phyloP scores from a whole-genome alignment of 2,888 invertebrate genomes.

The Deroplatys truncata region DNA sequence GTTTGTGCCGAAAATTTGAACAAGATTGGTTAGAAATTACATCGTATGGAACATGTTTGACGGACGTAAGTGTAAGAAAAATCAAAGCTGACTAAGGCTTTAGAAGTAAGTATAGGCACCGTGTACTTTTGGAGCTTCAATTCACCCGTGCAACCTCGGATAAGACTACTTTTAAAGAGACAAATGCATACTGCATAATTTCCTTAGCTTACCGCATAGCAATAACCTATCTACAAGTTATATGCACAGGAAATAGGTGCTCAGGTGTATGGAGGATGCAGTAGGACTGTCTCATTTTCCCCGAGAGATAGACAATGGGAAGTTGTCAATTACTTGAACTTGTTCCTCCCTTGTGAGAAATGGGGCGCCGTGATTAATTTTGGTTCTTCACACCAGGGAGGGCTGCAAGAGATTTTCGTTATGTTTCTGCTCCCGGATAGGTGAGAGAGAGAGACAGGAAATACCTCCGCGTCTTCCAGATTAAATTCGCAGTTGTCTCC shows the following conservation, averaged over 20 bases:
- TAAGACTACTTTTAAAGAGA: no score
- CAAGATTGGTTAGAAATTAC: no score
- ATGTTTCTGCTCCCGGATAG: neutral
- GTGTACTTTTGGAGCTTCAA: no score
- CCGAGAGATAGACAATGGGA: neutral
- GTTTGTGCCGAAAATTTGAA: no score
- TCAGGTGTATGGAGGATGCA: neutral
- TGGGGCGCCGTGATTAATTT: neutral
- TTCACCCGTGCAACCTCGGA: no score
- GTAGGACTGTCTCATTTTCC: neutral
- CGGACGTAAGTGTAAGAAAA: no score
- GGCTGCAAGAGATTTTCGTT: neutral
- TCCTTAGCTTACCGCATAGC: no score
- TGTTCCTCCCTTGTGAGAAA: neutral
- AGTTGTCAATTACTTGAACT: neutral
- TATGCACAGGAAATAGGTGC: neutral
- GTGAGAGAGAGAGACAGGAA: neutral
- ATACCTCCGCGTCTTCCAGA: slow-evolving; percentile 1
- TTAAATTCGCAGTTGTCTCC: slow-evolving; percentile 16
- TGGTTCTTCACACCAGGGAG: neutral
- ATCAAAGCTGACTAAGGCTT: no score
- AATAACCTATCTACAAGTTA: no score
- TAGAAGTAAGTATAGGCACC: no score
- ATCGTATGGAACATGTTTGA: no score
- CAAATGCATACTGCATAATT: no score